A percentile compares a stretch with the other conserved stretches of the same genome.
Evolutionary conservation across 2,113 vertebrate genomes (phyloP).

Genomic region (Poeciliopsis occidentalis): DNA sequence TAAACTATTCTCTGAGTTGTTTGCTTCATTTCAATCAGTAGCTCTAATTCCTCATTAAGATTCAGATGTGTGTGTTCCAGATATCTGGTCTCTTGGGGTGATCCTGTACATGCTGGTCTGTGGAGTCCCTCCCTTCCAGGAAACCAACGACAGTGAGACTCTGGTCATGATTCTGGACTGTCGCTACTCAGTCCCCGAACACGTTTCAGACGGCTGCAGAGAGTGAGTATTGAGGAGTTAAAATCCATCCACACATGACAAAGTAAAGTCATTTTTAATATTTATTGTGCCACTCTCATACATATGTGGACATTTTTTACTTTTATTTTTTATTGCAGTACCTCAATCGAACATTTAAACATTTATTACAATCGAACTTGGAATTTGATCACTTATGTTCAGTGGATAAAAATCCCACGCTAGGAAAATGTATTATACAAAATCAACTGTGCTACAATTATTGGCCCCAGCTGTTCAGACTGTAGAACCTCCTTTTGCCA

Average conservation of each 20-base stretch:
- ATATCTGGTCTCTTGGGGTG: slow-evolving; percentile 91
- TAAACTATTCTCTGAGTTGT: background rate
- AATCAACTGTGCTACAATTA: too few relatives aligned
- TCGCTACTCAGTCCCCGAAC: slow-evolving; percentile 82
- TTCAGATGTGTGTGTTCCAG: slow-evolving; percentile 67
- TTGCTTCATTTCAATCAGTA: too few relatives aligned
- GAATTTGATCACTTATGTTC: too few relatives aligned
- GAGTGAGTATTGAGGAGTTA: slow-evolving; percentile 77
- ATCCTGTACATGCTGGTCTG: slow-evolving; percentile 93
- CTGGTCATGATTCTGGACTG: slow-evolving; percentile 94
- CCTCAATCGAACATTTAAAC: too few relatives aligned
- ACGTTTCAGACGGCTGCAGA: slow-evolving; percentile 82
- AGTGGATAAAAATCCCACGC: too few relatives aligned
- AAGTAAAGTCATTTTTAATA: background rate
- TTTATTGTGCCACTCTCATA: too few relatives aligned
- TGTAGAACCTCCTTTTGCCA: too few relatives aligned
- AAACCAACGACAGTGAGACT: slow-evolving; percentile 92
- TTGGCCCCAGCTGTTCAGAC: too few relatives aligned
- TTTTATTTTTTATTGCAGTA: background rate
- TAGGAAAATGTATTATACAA: too few relatives aligned
- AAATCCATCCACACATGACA: background rate
- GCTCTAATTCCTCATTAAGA: slow-evolving; percentile 2
- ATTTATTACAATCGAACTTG: background rate
- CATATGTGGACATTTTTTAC: background rate
- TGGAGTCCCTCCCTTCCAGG: slow-evolving; percentile 88